A percentile compares a stretch with the other conserved stretches of the same genome.
phyloP scores from a whole-genome alignment of 35 echinoderm and acorn worm species.

The Patiria miniata region DNA sequence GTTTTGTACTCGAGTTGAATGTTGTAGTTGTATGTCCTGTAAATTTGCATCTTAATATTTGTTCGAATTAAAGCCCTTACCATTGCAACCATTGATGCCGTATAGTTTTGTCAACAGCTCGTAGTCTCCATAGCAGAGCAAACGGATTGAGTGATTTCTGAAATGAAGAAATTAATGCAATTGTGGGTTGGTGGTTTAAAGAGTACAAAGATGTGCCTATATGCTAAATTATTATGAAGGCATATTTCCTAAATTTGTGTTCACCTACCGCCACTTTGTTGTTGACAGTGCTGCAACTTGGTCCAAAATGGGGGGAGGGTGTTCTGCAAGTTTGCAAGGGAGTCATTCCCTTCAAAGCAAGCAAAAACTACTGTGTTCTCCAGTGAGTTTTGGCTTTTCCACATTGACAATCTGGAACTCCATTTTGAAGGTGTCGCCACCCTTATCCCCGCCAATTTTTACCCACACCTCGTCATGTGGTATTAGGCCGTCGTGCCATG shows the following conservation, averaged over 20 bases:
- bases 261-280: conserved; percentile 35
- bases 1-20: too few species aligned
- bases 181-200: neutral
- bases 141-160: neutral
- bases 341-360: conserved; percentile 52
- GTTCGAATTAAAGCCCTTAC: too few species aligned
- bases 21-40: too few species aligned
- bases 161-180: neutral
- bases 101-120: conserved; percentile 51
- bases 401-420: conserved; percentile 64
- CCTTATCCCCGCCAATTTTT: conserved; percentile 59
- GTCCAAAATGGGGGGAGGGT: neutral
- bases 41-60: too few species aligned
- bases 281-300: conserved; percentile 14
- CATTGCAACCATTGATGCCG: conserved; percentile 47
- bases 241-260: neutral
- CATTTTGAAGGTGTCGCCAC: conserved; percentile 49
- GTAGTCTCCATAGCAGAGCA: conserved; percentile 56
- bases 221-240: neutral
- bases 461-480: conserved; percentile 55
- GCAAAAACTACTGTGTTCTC: conserved; percentile 40
- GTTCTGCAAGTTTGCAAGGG: conserved; percentile 28
- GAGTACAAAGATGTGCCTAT: neutral
- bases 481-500: conserved; percentile 41
- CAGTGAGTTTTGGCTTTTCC: conserved; percentile 45